These are phyloP conservation scores for Gymnopithys bicolor DNA, from an alignment of 2,797 vertebrate species.

Conservation along the genomic window DNA sequence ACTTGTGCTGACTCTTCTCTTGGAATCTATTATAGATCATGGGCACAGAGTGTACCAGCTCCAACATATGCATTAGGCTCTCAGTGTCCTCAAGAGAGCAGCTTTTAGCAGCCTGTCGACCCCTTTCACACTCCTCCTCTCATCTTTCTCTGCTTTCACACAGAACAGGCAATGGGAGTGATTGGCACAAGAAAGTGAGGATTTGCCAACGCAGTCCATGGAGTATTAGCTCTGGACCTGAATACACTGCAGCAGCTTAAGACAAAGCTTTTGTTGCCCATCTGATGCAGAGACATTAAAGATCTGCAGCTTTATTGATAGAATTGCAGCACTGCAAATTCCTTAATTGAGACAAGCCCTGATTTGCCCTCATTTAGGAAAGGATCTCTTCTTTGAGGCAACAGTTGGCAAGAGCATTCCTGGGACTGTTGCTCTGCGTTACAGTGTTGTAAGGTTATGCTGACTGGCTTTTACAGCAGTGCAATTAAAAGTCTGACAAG, in stretches of 20 bases:
- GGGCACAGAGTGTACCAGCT: neutral
- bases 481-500: neutral
- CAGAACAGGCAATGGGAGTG: neutral
- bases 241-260: neutral
- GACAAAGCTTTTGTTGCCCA: neutral
- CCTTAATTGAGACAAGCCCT: neutral
- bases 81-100: neutral
- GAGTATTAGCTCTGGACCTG: neutral
- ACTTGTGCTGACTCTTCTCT: neutral
- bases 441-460: neutral
- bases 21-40: neutral
- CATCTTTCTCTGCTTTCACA: neutral
- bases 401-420: neutral
- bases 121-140: neutral
- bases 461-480: neutral
- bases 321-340: neutral
- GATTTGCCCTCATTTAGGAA: neutral
- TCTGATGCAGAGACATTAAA: neutral
- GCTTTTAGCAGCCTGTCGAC: neutral
- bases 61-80: rapidly evolving
- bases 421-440: neutral
- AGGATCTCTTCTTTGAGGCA: neutral
- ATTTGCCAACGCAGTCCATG: neutral
- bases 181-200: neutral
- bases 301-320: neutral